Conservation (phyloP, 2,888 invertebrate species). For the Standfussiana lucernea region DNA sequence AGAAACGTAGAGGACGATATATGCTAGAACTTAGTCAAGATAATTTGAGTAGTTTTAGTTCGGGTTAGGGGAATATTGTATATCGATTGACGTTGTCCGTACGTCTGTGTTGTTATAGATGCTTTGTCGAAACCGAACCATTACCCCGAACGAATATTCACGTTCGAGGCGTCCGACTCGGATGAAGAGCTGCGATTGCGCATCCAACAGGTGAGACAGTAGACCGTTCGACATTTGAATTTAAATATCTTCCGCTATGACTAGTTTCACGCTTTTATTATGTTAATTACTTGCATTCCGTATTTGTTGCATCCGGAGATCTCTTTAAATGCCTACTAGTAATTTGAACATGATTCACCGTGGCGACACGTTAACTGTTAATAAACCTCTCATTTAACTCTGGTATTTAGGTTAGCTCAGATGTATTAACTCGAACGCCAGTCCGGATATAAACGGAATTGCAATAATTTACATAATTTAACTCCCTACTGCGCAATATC, state of each 20-base stretch:
- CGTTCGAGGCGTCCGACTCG: slow-evolving; percentile 88
- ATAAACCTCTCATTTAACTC: slow-evolving; percentile 38
- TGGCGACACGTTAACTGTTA: slow-evolving; percentile 28
- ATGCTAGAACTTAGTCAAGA: slow-evolving; percentile 55
- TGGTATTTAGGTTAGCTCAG: slow-evolving; percentile 38
- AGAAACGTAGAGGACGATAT: slow-evolving; percentile 61
- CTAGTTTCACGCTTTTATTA: slow-evolving; percentile 58
- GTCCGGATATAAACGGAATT: slow-evolving; percentile 46
- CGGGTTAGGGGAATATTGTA: slow-evolving; percentile 68
- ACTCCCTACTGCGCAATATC: slow-evolving; percentile 53
- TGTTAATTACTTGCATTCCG: slow-evolving; percentile 45
- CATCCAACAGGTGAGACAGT: slow-evolving; percentile 86
- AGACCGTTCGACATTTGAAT: slow-evolving; percentile 58
- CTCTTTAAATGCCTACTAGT: neutral
- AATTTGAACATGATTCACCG: slow-evolving; percentile 16
- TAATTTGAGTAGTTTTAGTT: slow-evolving; percentile 58
- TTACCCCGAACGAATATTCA: slow-evolving; percentile 89
- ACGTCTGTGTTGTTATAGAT: slow-evolving; percentile 90
- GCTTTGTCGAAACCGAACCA: slow-evolving; percentile 90
- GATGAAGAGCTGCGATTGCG: slow-evolving; percentile 89
- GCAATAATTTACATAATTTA: slow-evolving; percentile 61
- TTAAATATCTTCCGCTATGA: slow-evolving; percentile 45
- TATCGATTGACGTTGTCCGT: slow-evolving; percentile 84
- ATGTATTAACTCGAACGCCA: slow-evolving; percentile 36
- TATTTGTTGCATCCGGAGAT: slow-evolving; percentile 11